These are phyloP conservation scores for Hyposoter didymator DNA, from an alignment of 2,888 invertebrate genomes.

Conservation along the genomic window DNA sequence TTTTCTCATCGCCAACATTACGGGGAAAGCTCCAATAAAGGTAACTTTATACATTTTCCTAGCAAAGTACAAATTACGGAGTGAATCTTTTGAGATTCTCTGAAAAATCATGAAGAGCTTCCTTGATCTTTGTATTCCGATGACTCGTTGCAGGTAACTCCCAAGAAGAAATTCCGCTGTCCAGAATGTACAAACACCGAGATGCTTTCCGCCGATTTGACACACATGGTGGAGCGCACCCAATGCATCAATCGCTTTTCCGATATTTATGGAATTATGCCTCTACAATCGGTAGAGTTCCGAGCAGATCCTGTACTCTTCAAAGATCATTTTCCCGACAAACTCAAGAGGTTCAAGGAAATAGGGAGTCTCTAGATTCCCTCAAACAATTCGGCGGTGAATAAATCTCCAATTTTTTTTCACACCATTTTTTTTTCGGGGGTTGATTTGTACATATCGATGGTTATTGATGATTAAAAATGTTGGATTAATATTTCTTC, in stretches of 20 bases:
- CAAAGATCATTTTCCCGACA: constrained; percentile 93
- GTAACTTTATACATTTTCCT: constrained; percentile 82
- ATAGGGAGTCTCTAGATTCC: constrained; percentile 93
- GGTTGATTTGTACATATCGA: neutral
- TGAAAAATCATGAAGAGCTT: neutral
- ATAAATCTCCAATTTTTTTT: neutral
- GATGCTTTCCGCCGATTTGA: constrained; percentile 96
- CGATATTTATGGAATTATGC: constrained; percentile 93
- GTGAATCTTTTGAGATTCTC: neutral
- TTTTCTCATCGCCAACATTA: constrained; percentile 96
- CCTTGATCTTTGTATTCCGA: neutral
- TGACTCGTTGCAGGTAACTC: constrained; percentile 89
- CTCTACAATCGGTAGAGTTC: constrained; percentile 95
- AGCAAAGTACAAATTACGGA: neutral
- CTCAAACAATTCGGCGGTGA: neutral
- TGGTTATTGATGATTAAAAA: neutral
- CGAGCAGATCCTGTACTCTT: constrained; percentile 97
- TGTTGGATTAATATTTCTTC: too few species aligned
- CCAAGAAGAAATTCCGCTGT: constrained; percentile 98
- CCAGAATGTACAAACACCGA: constrained; percentile 97
- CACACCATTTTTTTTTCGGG: neutral
- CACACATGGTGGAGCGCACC: constrained; percentile 96
- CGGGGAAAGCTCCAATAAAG: constrained; percentile 97
- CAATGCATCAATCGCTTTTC: constrained; percentile 93
- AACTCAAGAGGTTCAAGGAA: constrained; percentile 94